Evolutionary conservation across 2,113 vertebrate species (phyloP).

Genomic region (Corythornis cristatus): DNA sequence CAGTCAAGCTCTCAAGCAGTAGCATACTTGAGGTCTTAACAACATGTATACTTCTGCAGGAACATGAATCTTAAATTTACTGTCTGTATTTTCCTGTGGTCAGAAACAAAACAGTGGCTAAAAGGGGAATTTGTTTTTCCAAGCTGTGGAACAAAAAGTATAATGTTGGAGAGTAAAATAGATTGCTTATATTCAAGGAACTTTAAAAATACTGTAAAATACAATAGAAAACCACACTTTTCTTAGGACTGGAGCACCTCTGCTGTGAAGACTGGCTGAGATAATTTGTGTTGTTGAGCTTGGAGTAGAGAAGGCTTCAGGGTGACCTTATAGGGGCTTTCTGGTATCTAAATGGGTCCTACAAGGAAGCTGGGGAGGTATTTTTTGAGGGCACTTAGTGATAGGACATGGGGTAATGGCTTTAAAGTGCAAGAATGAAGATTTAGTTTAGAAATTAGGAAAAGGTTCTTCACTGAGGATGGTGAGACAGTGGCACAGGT

Average conservation of each 20-base stretch:
- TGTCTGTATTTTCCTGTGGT: slow-evolving; percentile 4
- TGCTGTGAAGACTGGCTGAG: neutral
- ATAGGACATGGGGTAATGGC: neutral
- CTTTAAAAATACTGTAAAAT: slow-evolving; percentile 55
- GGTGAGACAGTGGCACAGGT: neutral
- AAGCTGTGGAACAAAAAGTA: slow-evolving; percentile 57
- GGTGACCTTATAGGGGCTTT: neutral
- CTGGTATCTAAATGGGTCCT: neutral
- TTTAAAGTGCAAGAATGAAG: neutral
- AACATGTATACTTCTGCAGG: neutral
- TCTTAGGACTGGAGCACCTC: neutral
- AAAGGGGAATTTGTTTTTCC: slow-evolving; percentile 65
- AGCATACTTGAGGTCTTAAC: neutral
- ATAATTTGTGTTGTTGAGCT: neutral
- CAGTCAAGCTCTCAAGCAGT: neutral
- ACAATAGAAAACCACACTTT: slow-evolving; percentile 4
- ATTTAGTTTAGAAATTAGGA: neutral
- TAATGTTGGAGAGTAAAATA: slow-evolving; percentile 49
- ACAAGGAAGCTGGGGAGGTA: neutral
- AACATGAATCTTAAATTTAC: neutral
- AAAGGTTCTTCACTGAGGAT: neutral
- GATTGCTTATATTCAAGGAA: slow-evolving; percentile 65
- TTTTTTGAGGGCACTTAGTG: neutral
- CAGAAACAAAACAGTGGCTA: slow-evolving; percentile 24
- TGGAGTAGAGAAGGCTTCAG: neutral